Evolutionary conservation across 2,113 vertebrate genomes (phyloP).

Genomic region (Colius striatus): DNA sequence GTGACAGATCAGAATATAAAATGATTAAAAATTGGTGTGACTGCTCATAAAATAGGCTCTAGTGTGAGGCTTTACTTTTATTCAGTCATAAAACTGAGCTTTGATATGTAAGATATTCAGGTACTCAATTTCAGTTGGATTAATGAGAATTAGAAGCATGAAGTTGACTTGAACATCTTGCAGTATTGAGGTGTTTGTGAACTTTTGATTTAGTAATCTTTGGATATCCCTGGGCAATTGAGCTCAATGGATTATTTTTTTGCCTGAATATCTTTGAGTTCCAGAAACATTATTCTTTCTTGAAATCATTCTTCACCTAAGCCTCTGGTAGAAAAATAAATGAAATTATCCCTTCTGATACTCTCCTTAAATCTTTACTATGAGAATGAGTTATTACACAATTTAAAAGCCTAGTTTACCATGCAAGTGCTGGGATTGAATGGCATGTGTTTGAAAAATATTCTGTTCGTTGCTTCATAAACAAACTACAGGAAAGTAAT

Average conservation of each 20-base stretch:
- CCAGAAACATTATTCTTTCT: background rate
- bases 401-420: background rate
- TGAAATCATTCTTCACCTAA: background rate
- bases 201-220: background rate
- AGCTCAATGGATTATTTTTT: background rate
- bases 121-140: background rate
- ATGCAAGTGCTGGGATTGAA: background rate
- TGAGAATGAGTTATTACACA: conserved; percentile 12
- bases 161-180: background rate
- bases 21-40: background rate
- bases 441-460: background rate
- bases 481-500: background rate
- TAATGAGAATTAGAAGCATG: background rate
- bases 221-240: background rate
- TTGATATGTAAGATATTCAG: background rate
- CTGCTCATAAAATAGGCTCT: background rate
- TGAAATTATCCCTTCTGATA: background rate
- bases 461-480: background rate
- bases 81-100: background rate
- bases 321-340: conserved; percentile 26
- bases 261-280: background rate
- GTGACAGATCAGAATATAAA: background rate
- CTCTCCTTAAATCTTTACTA: background rate
- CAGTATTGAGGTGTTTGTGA: background rate
- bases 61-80: background rate